Conservation (phyloP, 2,888 invertebrate species). For the Osmoderma eremita region DNA sequence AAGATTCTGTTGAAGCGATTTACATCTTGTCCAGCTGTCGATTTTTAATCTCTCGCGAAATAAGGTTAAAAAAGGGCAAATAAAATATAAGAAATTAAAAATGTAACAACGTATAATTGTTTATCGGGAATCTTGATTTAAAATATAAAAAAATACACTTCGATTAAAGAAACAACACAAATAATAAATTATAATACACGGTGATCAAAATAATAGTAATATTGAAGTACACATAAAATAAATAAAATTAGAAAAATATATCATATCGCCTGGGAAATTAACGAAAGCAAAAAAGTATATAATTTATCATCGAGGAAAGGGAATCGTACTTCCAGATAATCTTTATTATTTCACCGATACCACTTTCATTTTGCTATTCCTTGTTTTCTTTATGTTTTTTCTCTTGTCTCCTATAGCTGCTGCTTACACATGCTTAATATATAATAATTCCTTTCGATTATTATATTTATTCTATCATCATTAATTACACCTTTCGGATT, state of each 20-base stretch:
- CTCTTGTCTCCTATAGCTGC: background rate
- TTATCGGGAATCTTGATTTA: conserved; percentile 21
- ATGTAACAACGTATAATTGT: conserved; percentile 38
- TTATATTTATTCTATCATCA: conserved; percentile 17
- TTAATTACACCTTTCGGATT: conserved; percentile 29
- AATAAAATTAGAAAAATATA: conserved; percentile 39
- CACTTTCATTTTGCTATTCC: background rate
- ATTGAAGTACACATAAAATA: conserved; percentile 12
- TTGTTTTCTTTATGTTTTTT: conserved; percentile 2
- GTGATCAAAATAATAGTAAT: background rate
- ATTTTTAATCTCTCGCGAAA: too few relatives aligned
- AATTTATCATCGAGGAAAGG: background rate
- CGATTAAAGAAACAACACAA: conserved; percentile 40
- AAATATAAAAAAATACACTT: conserved; percentile 32
- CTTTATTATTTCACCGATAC: background rate
- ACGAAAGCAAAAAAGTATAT: conserved; percentile 14
- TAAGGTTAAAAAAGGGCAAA: conserved; percentile 3
- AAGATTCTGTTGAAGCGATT: too few relatives aligned
- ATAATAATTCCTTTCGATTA: background rate
- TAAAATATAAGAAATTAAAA: conserved; percentile 27
- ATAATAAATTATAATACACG: conserved; percentile 42
- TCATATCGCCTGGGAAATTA: conserved; percentile 32
- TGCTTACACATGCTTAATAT: background rate
- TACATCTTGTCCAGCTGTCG: too few relatives aligned
- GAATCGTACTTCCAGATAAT: background rate